A percentile compares a stretch with the other conserved stretches of the same genome.
These are phyloP conservation scores for Malacoctenus gilli DNA, from an alignment of 2,797 vertebrate species.

Conservation along the genomic window DNA sequence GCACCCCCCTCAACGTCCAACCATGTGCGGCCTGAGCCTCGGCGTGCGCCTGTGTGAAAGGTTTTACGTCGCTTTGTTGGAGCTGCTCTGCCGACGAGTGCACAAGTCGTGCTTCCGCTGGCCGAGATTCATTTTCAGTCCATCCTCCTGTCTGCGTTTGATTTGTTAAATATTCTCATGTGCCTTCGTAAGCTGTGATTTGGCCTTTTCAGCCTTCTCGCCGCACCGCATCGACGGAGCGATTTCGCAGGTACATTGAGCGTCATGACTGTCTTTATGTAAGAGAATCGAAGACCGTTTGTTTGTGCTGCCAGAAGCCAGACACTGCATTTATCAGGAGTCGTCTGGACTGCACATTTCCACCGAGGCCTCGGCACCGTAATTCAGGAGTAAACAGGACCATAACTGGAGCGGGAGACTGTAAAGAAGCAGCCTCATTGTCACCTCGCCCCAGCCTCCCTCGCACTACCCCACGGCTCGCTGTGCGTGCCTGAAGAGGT, in stretches of 20 bases:
- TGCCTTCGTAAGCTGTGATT: conserved; percentile 32
- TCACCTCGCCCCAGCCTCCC: conserved; percentile 55
- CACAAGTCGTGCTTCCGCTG: conserved; percentile 24
- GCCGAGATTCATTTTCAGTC: conserved; percentile 35
- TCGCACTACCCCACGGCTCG: conserved; percentile 40
- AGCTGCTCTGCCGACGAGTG: conserved; percentile 31
- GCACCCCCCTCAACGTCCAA: conserved; percentile 39
- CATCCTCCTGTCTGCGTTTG: conserved; percentile 2
- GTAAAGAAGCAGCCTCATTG: conserved; percentile 70
- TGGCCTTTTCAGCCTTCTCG: conserved; percentile 9
- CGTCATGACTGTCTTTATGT: conserved; percentile 42
- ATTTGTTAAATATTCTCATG: conserved; percentile 32
- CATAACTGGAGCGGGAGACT: conserved; percentile 43
- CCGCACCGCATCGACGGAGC: conserved; percentile 23
- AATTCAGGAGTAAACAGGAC: conserved; percentile 69
- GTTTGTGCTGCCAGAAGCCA: conserved; percentile 63
- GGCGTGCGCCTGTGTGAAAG: conserved; percentile 2
- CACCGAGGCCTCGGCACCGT: conserved; percentile 43
- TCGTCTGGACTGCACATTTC: conserved; percentile 74
- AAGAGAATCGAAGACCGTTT: conserved; percentile 47
- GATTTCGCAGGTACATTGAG: conserved; percentile 32
- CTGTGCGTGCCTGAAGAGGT: conserved; percentile 65
- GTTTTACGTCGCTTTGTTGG: conserved; percentile 37
- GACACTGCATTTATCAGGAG: conserved; percentile 79
- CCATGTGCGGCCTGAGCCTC: conserved; percentile 27